These are phyloP conservation scores for Naja naja DNA, from an alignment of 2,113 vertebrate genomes.

Conservation along the genomic window DNA sequence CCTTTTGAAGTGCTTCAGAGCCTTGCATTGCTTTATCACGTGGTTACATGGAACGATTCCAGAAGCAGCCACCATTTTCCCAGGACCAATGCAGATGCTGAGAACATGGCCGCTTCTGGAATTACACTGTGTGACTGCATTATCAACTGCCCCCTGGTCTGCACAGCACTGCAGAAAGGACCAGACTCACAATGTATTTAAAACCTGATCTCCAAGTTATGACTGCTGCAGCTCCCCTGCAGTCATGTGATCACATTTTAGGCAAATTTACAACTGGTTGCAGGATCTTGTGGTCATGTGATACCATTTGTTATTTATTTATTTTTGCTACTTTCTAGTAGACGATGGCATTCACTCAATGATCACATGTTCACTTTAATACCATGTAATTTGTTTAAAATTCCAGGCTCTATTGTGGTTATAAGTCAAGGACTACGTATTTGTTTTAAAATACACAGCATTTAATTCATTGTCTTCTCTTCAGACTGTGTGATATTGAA, in stretches of 20 bases:
- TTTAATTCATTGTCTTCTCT: accelerated
- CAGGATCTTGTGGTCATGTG: neutral
- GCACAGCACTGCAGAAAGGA: neutral
- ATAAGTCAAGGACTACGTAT: neutral
- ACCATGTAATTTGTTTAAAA: neutral
- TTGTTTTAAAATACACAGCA: slow-evolving; percentile 10
- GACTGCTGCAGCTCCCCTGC: neutral
- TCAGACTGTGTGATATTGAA: neutral
- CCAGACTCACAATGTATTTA: neutral
- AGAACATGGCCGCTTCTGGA: neutral
- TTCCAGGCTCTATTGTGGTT: neutral
- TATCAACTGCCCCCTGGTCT: neutral
- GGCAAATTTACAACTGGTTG: neutral
- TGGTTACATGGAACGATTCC: neutral
- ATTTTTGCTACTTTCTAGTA: neutral
- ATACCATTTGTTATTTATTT: neutral
- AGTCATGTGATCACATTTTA: neutral
- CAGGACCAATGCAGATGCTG: neutral
- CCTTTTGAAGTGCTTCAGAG: neutral
- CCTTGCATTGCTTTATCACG: neutral
- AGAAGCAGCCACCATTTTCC: neutral
- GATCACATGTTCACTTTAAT: neutral
- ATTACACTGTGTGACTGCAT: neutral
- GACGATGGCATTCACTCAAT: neutral
- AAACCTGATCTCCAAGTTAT: neutral